Conservation (phyloP, 2,888 invertebrate genomes). For the Oxyteleia sp. region DNA sequence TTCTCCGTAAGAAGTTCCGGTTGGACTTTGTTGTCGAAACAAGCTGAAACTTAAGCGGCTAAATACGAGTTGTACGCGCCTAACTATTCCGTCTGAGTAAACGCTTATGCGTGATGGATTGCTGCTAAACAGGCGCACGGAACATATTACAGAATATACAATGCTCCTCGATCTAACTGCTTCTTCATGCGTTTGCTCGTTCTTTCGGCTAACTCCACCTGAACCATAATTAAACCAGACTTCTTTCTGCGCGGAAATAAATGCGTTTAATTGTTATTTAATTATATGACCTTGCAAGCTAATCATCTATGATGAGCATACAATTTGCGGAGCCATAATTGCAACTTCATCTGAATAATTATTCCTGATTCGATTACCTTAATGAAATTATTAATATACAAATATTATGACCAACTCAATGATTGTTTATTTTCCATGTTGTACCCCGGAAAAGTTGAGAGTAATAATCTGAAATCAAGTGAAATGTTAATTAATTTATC, state of each 20-base stretch:
- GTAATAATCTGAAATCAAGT: background rate
- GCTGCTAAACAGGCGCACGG: conserved; percentile 69
- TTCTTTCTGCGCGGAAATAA: background rate
- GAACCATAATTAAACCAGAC: conserved; percentile 2
- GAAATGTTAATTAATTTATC: background rate
- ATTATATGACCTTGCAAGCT: background rate
- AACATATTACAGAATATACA: conserved; percentile 51
- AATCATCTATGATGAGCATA: conserved; percentile 4
- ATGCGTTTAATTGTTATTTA: conserved; percentile 9
- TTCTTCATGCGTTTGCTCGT: conserved; percentile 5
- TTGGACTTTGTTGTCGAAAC: conserved; percentile 47
- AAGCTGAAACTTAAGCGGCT: conserved; percentile 33
- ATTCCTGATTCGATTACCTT: conserved; percentile 28
- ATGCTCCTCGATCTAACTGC: conserved; percentile 34
- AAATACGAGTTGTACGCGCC: conserved; percentile 60
- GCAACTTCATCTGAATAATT: conserved; percentile 30
- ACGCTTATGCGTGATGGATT: conserved; percentile 71
- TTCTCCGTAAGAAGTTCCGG: conserved; percentile 53
- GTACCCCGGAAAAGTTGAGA: background rate
- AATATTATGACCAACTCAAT: conserved; percentile 17
- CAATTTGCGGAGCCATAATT: conserved; percentile 1
- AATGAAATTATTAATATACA: conserved; percentile 29
- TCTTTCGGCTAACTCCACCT: conserved; percentile 13
- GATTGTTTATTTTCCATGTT: conserved; percentile 14
- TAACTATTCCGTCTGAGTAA: conserved; percentile 68